phyloP scores from a whole-genome alignment of 2,888 invertebrate species.

The Hipparchia semele region DNA sequence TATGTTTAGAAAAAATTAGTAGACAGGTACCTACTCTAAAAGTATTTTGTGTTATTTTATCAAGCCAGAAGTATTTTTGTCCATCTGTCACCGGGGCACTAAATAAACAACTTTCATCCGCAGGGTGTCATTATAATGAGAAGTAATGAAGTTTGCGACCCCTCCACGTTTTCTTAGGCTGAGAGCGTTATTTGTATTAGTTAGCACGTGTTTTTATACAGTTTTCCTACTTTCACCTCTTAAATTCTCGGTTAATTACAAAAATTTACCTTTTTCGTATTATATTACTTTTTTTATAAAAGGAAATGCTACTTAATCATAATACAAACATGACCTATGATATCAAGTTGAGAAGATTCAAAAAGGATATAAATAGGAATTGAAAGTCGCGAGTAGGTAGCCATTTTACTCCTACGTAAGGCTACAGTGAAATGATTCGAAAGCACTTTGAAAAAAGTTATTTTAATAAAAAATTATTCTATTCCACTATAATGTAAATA shows the following conservation, averaged over 20 bases:
- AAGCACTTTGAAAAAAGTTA: no score
- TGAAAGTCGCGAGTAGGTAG: no score
- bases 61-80: constrained; percentile 62
- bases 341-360: no score
- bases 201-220: constrained; percentile 68
- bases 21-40: constrained; percentile 52
- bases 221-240: constrained; percentile 32
- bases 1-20: not conserved
- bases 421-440: no score
- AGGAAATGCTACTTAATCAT: not conserved
- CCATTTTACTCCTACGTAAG: no score
- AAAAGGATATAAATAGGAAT: no score
- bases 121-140: constrained; percentile 75
- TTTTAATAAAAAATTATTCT: no score
- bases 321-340: no score
- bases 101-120: constrained; percentile 76
- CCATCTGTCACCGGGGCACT: constrained; percentile 72
- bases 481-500: no score
- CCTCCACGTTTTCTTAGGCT: constrained; percentile 71
- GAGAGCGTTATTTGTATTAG: constrained; percentile 78
- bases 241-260: constrained; percentile 22
- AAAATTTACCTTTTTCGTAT: constrained; percentile 11
- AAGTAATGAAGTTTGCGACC: constrained; percentile 76
- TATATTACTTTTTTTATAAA: not conserved
- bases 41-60: constrained; percentile 52